Percentiles rank a stretch among this genome's conserved stretches.
phyloP scores from a whole-genome alignment of 2,113 vertebrate species.

The Amazona vittata region DNA sequence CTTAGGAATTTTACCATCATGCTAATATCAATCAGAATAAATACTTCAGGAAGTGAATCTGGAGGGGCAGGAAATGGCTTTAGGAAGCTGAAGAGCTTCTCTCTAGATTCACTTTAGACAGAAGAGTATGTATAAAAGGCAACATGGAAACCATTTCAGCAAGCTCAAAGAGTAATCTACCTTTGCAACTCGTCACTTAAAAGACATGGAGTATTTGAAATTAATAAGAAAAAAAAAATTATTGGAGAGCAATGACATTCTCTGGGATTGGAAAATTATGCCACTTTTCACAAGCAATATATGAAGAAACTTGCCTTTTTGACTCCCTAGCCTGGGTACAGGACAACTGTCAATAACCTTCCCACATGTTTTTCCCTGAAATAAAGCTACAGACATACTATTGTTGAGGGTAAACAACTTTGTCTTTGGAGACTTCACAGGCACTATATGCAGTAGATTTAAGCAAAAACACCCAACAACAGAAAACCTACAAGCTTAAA shows the following conservation, averaged over 20 bases:
- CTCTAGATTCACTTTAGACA: not conserved
- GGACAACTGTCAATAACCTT: not conserved
- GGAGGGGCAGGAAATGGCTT: not conserved
- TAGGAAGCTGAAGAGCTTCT: not conserved
- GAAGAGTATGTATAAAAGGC: not conserved
- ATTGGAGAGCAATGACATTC: not conserved
- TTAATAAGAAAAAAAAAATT: not conserved
- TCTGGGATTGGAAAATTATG: not conserved
- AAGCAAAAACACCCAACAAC: not conserved
- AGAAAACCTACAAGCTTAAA: not conserved
- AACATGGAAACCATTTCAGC: not conserved
- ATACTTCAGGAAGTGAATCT: not conserved
- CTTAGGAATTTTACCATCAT: not conserved
- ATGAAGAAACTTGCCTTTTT: not conserved
- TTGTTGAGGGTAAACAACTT: not conserved
- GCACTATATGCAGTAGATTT: not conserved
- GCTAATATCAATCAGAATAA: not conserved
- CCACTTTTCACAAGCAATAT: not conserved
- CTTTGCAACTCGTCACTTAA: not conserved
- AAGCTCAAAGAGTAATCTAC: not conserved
- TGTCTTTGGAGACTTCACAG: not conserved
- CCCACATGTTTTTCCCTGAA: not conserved
- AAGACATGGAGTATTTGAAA: not conserved
- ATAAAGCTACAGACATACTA: not conserved
- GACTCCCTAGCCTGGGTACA: not conserved